Conservation (phyloP, 2,888 invertebrate genomes). For the Agrenia bidenticulata region DNA sequence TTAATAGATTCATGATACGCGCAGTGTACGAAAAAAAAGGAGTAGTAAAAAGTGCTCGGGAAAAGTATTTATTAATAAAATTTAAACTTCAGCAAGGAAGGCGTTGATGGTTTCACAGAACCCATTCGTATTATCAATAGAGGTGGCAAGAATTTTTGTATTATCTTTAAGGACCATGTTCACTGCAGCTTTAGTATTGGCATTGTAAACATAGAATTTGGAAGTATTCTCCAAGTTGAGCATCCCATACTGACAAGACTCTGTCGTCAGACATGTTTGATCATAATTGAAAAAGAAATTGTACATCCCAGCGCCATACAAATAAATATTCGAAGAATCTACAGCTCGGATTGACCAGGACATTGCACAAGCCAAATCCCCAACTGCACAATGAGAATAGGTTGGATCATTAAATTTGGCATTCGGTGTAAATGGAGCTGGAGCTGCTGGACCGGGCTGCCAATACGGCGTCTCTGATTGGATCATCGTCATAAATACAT, state of each 20-base stretch:
- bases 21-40: too few relatives aligned
- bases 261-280: conserved; percentile 44
- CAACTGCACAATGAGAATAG: conserved; percentile 39
- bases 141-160: conserved; percentile 28
- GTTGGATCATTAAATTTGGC: conserved; percentile 35
- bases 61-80: neutral
- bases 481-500: conserved; percentile 50
- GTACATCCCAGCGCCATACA: conserved; percentile 50
- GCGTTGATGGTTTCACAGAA: conserved; percentile 49
- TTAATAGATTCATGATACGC: too few relatives aligned
- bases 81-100: conserved; percentile 32
- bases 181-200: conserved; percentile 45
- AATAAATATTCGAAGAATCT: conserved; percentile 37
- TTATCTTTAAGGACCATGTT: conserved; percentile 42
- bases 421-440: conserved; percentile 40
- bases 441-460: conserved; percentile 47
- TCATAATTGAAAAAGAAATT: conserved; percentile 50
- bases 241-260: conserved; percentile 46
- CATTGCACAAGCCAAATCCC: conserved; percentile 32
- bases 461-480: conserved; percentile 47
- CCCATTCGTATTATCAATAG: conserved; percentile 41
- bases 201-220: conserved; percentile 42
- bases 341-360: conserved; percentile 37
- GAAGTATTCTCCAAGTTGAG: conserved; percentile 38
- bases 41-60: too few relatives aligned